Base-by-base conservation (phyloP, 92 coral and sea anemone genomes). In the Zoanthus gigantus region DNA sequence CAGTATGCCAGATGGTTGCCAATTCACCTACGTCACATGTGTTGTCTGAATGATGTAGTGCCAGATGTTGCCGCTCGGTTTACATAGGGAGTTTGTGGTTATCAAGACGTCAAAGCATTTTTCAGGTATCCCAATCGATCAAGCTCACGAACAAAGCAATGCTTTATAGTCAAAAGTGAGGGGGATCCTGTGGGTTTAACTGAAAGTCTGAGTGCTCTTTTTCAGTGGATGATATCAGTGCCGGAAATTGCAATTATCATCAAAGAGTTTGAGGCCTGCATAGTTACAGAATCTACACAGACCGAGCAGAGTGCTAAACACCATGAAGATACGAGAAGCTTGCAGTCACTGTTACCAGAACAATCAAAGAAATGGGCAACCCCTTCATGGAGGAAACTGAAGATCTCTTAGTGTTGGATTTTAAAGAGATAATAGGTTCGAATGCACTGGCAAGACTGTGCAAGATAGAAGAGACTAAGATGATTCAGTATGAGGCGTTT, bases 401-500 rank as follows among this genome's bases (percentile, higher is more conserved):
- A 9, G 73, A 28, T 72, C 50, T 72, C n/a, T 28, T 72, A 30
- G 76, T 32, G 17, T 34, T 72, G 4, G 48, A 72, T 37, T 31
- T 11, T 16, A 31, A 37, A 32, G 48, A 72, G 4, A 15, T 37
- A 37, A 28, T 72, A 15, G 34, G 50, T 72, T 72, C 76, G 45
- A 58, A 74, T 1, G 87, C 88, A 8, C 82, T 77, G 15, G 46
- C 57, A 8, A 89, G 88, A n/a, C 84, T 94, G 10, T 53, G 85
- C n/a, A 82, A 45, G 29, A 72, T 90, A 4, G 88, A 87, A 71
- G 61, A 52, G 54, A 46, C 82, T 53, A 92, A 92, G 16, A 45
- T 74, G 58, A 83, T 85, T 46, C 92, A 90, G 86, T 92, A 42
- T 56, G 77, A 66, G 0, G 30, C 2, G 71, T 91, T 46, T 54